Evolutionary conservation across 2,797 vertebrate genomes (phyloP), one percentile per base, ranked within the genome.

Genomic region (Coendou prehensilis): DNA sequence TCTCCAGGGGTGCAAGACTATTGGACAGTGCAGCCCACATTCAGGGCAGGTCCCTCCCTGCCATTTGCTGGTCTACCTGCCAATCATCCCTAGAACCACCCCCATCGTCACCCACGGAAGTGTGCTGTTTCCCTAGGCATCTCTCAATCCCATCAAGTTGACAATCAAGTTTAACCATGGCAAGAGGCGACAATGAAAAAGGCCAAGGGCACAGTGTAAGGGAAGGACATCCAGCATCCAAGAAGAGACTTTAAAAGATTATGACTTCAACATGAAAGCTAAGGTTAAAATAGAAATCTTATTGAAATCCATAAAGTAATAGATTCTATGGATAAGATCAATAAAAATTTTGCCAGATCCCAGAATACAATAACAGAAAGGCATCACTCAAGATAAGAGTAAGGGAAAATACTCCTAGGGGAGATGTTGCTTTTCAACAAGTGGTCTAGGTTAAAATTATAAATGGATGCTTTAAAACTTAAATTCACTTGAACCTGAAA

Each of bases 301-400:
- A 91, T 17, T 71, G 41, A 96, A 69, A 92, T 89, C 91, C 87
- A 57, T 95, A 92, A 75, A 95, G 80, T 83, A 47, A 81, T 57
- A 86, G 71, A 85, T 10, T 54, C 57, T 75, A 56, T 64, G 37
- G 52, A n/a, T 69, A 80, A 87, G 10, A 47, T 50, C 61, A 91
- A 75, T 82, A 67, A 82, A 71, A 83, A 52, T 9, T 26, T 86
- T 63, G 37, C 45, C 61, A 87, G 52, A 75, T 13, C 69, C 30
- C 45, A 57, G 47, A 85, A 89, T 57, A 80, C 1, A 82, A 50
- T 61, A 75, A 71, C 23, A 75, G 71, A 52, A 87, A 63, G 47
- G n/a, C 61, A 69, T 41, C 7, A 37, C n/a, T 93, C 79, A 82
- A 88, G 33, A 41, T 33, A 52, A 92, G 59, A 47, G 33, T 13